Base-by-base conservation (phyloP, 2,888 invertebrate species). In the Nomada ferruginata region DNA sequence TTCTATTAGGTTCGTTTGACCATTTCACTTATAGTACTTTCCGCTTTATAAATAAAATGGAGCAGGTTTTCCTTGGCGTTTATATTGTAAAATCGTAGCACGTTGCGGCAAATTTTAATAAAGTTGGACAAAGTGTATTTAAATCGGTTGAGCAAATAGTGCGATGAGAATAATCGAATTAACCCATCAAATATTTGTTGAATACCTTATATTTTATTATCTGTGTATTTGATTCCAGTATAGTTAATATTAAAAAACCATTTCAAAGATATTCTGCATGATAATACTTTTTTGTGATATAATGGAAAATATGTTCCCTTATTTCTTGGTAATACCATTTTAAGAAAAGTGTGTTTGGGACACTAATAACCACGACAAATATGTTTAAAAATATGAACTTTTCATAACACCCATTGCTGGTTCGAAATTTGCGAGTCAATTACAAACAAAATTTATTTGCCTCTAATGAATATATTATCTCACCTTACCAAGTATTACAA, bases 131-230 rank as follows among this genome's bases (percentile, higher is more conserved):
- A 52, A 61, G 50, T 11, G 20, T 11, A 4, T 55, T 42, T 11
- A 11, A 42, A 23, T 7, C 13, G 10, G 20, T 36, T 3, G 15
- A 10, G 52, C 2, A 11, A 3, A 20, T 23, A 11, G 9, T 3
- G 0, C 13, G 0, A 15, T 0, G 0, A 66, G 10, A 10, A 0
- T 18, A 26, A 0, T 55, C 23, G 7, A 11, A 0, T 0, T 11
- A 26, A 65, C 3, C 7, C n/a, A 15, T 2, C 9, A 13, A 65
- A 52, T 0, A 0, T 9, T 64, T 2, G 26, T 64, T 7, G 3
- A n/a, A n/a, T 36, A 36, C 36, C 5, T 36, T 36, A n/a, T 13
- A 29, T 52, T 52, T 52, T 26, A n/a, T 50, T 13, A 29, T 20
- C 61, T 10, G 2, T 23, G 20, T 55, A 50, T 10, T 20, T 15